Evolutionary conservation across 2,888 invertebrate genomes (phyloP).

Genomic region (Leucania comma): DNA sequence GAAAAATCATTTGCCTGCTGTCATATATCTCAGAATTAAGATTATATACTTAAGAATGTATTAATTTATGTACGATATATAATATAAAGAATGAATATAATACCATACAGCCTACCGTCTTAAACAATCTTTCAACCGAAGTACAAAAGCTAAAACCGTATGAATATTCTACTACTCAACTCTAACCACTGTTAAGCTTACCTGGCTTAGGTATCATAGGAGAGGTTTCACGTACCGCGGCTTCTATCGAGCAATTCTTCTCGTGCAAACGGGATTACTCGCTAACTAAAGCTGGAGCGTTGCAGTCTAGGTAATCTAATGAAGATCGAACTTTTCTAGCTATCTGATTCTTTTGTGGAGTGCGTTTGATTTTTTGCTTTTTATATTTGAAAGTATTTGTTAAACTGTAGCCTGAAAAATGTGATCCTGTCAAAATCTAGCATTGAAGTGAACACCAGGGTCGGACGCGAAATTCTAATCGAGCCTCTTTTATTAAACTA

Average conservation of each 20-base stretch:
- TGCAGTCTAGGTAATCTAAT: constrained; percentile 1
- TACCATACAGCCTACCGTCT: background rate
- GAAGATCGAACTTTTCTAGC: constrained; percentile 6
- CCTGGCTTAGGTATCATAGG: background rate
- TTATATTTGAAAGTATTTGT: too few species aligned
- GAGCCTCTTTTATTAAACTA: too few species aligned
- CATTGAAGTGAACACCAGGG: too few species aligned
- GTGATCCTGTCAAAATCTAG: too few species aligned
- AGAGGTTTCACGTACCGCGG: background rate
- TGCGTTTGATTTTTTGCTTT: background rate
- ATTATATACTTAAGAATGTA: too few species aligned
- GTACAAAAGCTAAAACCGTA: background rate
- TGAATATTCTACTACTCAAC: background rate
- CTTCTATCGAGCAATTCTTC: background rate
- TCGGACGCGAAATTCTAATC: too few species aligned
- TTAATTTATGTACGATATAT: too few species aligned
- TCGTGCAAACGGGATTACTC: background rate
- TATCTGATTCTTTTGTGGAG: background rate
- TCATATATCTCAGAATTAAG: too few species aligned
- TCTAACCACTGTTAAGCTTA: background rate
- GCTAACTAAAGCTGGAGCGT: background rate
- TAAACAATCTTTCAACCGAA: background rate
- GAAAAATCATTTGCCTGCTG: too few species aligned
- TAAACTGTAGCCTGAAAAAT: too few species aligned
- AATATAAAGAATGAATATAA: too few species aligned